These are phyloP conservation scores for Lathronympha strigana DNA, from an alignment of 2,888 invertebrate genomes.

Conservation along the genomic window DNA sequence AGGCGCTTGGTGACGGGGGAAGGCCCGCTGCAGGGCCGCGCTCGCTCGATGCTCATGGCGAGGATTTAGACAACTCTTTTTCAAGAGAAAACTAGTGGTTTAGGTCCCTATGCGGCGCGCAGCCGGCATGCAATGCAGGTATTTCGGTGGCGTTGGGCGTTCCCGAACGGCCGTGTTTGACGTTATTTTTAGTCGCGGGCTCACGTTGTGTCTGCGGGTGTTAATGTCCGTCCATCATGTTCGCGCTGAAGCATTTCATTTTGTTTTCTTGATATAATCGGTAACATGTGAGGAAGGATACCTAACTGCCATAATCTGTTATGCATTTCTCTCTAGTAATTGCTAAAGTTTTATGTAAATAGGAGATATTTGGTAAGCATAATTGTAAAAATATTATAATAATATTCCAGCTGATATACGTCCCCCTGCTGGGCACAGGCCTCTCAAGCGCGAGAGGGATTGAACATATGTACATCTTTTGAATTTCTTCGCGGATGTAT, in stretches of 20 bases:
- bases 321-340: no score
- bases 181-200: conserved; percentile 64
- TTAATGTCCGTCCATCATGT: conserved; percentile 58
- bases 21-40: conserved; percentile 56
- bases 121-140: conserved; percentile 43
- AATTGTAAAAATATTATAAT: no score
- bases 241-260: conserved; percentile 24
- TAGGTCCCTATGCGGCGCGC: conserved; percentile 27
- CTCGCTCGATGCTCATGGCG: conserved; percentile 59
- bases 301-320: no score
- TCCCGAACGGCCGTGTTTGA: conserved; percentile 57
- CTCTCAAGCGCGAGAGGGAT: no score
- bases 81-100: not conserved
- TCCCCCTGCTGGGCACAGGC: no score
- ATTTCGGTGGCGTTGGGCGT: conserved; percentile 43
- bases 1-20: conserved; percentile 68
- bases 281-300: not conserved
- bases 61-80: not conserved
- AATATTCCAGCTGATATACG: no score
- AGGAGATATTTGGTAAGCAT: no score
- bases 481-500: no score
- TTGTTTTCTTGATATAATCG: conserved; percentile 15
- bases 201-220: conserved; percentile 67
- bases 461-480: no score
- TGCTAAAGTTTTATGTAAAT: no score